Percentiles rank a stretch among this genome's conserved stretches.
Evolutionary conservation across 1,140 invertebrate species (phyloP).

Genomic region (Anadara kagoshimensis): DNA sequence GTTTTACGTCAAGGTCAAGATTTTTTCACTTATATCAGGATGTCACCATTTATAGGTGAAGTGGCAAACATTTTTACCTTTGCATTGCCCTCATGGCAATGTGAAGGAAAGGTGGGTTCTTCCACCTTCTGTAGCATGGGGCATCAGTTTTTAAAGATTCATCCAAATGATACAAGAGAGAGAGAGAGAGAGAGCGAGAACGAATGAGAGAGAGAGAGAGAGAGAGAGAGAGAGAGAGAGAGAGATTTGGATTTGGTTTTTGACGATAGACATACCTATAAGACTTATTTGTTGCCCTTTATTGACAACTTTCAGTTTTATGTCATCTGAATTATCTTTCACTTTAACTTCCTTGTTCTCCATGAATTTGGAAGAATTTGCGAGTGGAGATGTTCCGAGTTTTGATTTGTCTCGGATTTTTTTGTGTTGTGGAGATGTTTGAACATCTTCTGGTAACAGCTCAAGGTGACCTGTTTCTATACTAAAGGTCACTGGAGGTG

Average conservation of each 20-base stretch:
- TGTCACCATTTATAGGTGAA: too few species aligned
- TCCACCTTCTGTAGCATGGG: too few species aligned
- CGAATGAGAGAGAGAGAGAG: background rate
- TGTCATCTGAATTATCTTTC: background rate
- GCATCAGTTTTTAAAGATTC: too few species aligned
- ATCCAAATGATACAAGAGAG: too few species aligned
- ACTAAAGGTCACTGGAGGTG: slow-evolving; percentile 53
- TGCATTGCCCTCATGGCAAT: too few species aligned
- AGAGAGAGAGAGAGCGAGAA: too few species aligned
- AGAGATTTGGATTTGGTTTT: too few species aligned
- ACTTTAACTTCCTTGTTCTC: slow-evolving; percentile 4
- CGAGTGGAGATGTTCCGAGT: slow-evolving; percentile 21
- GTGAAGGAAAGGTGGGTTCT: too few species aligned
- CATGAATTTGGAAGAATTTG: background rate
- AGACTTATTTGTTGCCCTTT: slow-evolving; percentile 19
- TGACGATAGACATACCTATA: slow-evolving; percentile 1
- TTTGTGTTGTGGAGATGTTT: slow-evolving; percentile 18
- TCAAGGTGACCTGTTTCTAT: slow-evolving; percentile 53
- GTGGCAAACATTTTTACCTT: too few species aligned
- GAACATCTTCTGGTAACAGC: slow-evolving; percentile 29
- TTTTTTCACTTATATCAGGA: too few species aligned
- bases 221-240: background rate
- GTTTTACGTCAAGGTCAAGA: too few species aligned
- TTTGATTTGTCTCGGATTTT: slow-evolving; percentile 25
- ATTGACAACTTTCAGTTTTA: slow-evolving; percentile 1